Evolutionary conservation across 2,113 vertebrate genomes (phyloP).

Genomic region (Peromyscus maniculatus): DNA sequence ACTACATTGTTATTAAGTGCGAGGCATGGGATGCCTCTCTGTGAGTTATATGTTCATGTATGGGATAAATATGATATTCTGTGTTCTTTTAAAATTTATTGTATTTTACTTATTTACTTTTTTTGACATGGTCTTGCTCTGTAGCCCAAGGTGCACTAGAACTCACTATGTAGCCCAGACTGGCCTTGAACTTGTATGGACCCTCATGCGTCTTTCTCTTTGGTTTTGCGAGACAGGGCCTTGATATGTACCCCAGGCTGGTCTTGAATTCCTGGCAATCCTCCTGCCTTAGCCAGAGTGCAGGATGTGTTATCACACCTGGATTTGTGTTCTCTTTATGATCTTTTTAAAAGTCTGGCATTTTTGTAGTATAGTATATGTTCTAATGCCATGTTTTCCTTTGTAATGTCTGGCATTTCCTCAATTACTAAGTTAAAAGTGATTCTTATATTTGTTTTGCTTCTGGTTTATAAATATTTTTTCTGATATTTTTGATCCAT

Average conservation of each 20-base stretch:
- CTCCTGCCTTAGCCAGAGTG: background rate
- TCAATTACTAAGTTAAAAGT: background rate
- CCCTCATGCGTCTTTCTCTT: background rate
- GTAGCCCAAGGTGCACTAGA: background rate
- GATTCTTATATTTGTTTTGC: constrained; percentile 30
- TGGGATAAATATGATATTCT: constrained; percentile 46
- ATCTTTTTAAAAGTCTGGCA: constrained; percentile 5
- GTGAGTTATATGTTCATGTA: background rate
- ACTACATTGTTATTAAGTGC: background rate
- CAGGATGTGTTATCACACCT: background rate
- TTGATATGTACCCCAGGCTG: background rate
- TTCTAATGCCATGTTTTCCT: background rate
- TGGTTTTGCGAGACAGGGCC: background rate
- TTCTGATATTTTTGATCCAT: background rate
- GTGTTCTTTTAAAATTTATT: constrained; percentile 13
- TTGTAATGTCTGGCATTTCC: background rate
- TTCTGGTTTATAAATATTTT: constrained; percentile 43
- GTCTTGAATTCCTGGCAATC: background rate
- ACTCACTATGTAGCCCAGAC: background rate
- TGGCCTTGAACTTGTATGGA: background rate
- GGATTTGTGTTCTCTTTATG: background rate
- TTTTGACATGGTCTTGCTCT: background rate
- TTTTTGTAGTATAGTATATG: background rate
- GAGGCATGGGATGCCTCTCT: background rate
- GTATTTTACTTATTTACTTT: background rate